Conservation (phyloP, 2,113 vertebrate species). For the Alligator sinensis region DNA sequence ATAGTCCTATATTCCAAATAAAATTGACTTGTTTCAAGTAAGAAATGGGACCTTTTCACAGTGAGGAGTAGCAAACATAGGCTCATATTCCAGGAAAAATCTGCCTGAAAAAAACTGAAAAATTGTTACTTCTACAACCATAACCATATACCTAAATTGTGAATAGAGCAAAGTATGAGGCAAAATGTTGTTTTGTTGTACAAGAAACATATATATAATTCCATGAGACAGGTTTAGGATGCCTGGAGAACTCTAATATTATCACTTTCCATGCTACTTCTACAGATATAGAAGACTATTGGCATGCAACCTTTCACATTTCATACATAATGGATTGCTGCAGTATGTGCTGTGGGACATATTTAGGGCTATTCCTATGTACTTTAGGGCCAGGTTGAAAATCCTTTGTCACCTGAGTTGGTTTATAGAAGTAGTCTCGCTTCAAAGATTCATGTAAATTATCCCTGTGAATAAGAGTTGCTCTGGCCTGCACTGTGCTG, state of each 20-base stretch:
- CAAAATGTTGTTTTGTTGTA: neutral
- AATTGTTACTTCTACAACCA: neutral
- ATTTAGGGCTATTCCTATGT: accelerated
- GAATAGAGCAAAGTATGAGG: neutral
- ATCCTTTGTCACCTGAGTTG: neutral
- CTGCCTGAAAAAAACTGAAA: neutral
- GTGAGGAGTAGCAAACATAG: neutral
- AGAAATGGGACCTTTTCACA: neutral
- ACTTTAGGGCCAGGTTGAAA: neutral
- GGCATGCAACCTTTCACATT: neutral
- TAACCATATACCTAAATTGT: neutral
- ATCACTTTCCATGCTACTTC: neutral
- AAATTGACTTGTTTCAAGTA: neutral
- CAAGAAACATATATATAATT: neutral
- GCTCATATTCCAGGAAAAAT: neutral
- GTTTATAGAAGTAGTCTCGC: accelerated
- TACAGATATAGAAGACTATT: neutral
- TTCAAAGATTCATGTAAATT: accelerated
- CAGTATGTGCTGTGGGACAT: accelerated
- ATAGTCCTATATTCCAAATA: neutral
- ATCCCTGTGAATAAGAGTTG: accelerated
- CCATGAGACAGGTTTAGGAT: neutral
- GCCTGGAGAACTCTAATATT: neutral
- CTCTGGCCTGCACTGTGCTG: neutral
- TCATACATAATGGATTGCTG: neutral